phyloP scores from a whole-genome alignment of 2,888 invertebrate genomes.

The Ganaspis brasiliensis region DNA sequence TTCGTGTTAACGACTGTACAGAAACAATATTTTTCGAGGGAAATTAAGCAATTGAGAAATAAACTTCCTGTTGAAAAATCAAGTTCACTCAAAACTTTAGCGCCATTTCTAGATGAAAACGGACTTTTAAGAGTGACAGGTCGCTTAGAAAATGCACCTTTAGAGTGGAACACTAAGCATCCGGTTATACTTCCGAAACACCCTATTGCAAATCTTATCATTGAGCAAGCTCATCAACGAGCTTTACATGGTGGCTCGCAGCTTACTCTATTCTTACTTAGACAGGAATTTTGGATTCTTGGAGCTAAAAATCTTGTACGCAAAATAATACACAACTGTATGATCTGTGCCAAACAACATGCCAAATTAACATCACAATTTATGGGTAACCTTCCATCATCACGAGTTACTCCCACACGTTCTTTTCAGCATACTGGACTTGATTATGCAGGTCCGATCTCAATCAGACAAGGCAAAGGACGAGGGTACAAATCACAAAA shows the following conservation, averaged over 20 bases:
- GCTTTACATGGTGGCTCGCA: conserved; percentile 37
- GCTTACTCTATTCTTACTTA: not conserved
- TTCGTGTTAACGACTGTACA: no score
- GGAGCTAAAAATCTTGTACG: conserved; percentile 25
- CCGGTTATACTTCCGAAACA: conserved; percentile 49
- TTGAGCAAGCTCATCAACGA: conserved; percentile 26
- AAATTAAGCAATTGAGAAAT: no score
- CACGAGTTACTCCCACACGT: conserved; percentile 26
- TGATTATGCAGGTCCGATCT: conserved; percentile 61
- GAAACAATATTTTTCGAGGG: no score
- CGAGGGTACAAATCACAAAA: conserved; percentile 51
- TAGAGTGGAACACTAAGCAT: conserved; percentile 39
- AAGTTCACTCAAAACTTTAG: not conserved
- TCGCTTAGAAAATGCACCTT: conserved; percentile 41
- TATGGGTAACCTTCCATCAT: conserved; percentile 26
- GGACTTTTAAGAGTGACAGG: no score
- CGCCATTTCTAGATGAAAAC: conserved; percentile 48
- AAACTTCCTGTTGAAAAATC: no score
- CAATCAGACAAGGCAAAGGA: conserved; percentile 41
- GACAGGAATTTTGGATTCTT: conserved; percentile 39
- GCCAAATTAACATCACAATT: conserved; percentile 17
- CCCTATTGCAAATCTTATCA: conserved; percentile 12
- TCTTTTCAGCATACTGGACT: conserved; percentile 50
- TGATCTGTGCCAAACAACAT: conserved; percentile 43
- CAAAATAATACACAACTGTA: conserved; percentile 40